Percentiles rank a stretch among this genome's conserved stretches.
phyloP scores from a whole-genome alignment of 2,113 vertebrate genomes.

The Eublepharis macularius region DNA sequence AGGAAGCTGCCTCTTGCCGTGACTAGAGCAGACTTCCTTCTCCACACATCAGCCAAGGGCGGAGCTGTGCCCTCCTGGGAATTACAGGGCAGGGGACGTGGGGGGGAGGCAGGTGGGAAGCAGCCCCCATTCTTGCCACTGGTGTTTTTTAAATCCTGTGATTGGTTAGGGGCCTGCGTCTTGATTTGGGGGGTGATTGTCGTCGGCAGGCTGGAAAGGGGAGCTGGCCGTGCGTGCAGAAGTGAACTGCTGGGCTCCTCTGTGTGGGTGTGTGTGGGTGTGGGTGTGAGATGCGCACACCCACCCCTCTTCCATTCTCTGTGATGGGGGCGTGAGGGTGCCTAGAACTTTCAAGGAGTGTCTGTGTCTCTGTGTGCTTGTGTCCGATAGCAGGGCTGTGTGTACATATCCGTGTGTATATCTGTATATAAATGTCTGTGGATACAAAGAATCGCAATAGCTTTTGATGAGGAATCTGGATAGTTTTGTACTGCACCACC shows the following conservation, averaged over 20 bases:
- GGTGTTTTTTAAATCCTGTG: no score
- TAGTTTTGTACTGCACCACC: conserved; percentile 56
- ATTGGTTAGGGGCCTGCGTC: background rate
- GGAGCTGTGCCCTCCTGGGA: background rate
- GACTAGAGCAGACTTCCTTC: background rate
- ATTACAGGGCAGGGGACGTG: background rate
- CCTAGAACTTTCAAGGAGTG: accelerated
- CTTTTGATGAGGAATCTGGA: conserved; percentile 41
- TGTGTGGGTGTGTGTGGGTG: background rate
- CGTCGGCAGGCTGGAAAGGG: background rate
- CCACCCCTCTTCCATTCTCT: no score
- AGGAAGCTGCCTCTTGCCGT: no score
- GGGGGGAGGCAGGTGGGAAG: background rate
- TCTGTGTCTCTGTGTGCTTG: accelerated
- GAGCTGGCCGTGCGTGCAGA: no score
- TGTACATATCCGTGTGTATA: background rate
- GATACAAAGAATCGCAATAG: conserved; percentile 21
- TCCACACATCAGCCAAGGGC: background rate
- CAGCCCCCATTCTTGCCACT: no score
- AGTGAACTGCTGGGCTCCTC: background rate
- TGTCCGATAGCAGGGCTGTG: background rate
- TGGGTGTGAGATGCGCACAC: no score
- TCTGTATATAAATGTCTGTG: conserved; percentile 28
- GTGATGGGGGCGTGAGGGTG: no score
- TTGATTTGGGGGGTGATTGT: background rate